phyloP scores from a whole-genome alignment of 2,113 vertebrate species.

The Paraplagusia blochii region DNA sequence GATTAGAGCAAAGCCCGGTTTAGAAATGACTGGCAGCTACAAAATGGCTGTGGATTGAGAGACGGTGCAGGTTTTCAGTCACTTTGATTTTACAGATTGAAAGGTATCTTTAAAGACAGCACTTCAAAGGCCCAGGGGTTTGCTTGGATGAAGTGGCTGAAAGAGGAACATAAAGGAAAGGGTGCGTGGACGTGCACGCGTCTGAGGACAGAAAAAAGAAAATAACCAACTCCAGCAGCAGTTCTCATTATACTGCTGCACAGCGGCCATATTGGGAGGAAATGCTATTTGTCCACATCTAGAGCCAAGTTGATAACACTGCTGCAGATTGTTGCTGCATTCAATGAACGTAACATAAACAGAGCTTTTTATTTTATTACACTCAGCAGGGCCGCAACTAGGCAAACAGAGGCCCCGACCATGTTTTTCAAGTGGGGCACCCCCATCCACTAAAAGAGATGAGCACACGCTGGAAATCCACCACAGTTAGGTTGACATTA shows the following conservation, averaged over 20 bases:
- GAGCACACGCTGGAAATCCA: no score
- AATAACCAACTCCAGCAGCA: not conserved
- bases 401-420: no score
- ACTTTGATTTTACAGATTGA: slow-evolving; percentile 70
- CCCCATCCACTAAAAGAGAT: no score
- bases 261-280: slow-evolving; percentile 16
- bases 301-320: slow-evolving; percentile 13
- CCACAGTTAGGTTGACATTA: no score
- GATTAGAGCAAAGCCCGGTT: slow-evolving; percentile 53
- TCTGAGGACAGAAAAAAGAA: slow-evolving; percentile 10
- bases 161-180: slow-evolving; percentile 26
- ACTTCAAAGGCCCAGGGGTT: slow-evolving; percentile 54
- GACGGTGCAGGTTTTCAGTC: slow-evolving; percentile 46
- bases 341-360: slow-evolving; percentile 5
- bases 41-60: slow-evolving; percentile 54
- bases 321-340: slow-evolving; percentile 7
- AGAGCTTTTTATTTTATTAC: slow-evolving; percentile 15
- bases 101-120: slow-evolving; percentile 66
- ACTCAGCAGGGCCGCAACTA: not conserved
- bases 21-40: slow-evolving; percentile 60
- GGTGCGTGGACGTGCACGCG: not conserved
- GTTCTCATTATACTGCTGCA: slow-evolving; percentile 14
- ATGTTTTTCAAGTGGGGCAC: no score
- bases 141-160: slow-evolving; percentile 37
- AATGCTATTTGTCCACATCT: slow-evolving; percentile 22